Evolutionary conservation across 1,140 invertebrate genomes (phyloP), one percentile per base, ranked within the genome.

Genomic region (Drosophila auraria): DNA sequence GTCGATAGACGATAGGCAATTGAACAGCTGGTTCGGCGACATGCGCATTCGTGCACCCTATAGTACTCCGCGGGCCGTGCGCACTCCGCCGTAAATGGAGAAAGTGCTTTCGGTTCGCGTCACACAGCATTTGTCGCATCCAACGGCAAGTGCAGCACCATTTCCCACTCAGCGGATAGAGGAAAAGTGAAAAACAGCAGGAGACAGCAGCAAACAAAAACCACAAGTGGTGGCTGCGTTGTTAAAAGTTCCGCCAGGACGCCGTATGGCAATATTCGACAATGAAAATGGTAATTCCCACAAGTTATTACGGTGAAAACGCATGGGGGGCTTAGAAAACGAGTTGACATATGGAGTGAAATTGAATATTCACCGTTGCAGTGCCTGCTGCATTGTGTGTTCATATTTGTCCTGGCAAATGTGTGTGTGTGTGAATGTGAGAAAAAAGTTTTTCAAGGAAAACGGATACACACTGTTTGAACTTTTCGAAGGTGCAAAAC

Each of bases 391-490:
- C 84, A 89, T 25, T 57, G 63, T 50, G 62, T 63, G 53, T 42
- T 25, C 57, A 27, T 73, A 45, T 69, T 54, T 54, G 17, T 23
- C 51, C n/a, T 14, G n/a, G 23, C 64, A 33, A 47, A 14, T 58
- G 50, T 56, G 45, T 78, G 59, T 74, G 57, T 72, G 50, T 71
- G 50, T 71, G 50, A 73, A 66, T 70, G 77, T 72, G 68, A 45
- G 62, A 81, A 89, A 73, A 73, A 87, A 80, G 77, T 84, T 86
- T 80, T 86, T 82, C 82, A 90, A 90, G 86, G 86, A 90, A 86
- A 90, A 90, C 82, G 87, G 86, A 90, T 90, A 90, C 86, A 90
- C 79, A 90, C 87, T 69, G 69, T 83, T 89, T 82, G 65, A 89
- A 84, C 78, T 75, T 79, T 84, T 65, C 69, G 49, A 84, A 84